Evolutionary conservation across 2,113 vertebrate genomes (phyloP).

Genomic region (Clarias macrocephalus): DNA sequence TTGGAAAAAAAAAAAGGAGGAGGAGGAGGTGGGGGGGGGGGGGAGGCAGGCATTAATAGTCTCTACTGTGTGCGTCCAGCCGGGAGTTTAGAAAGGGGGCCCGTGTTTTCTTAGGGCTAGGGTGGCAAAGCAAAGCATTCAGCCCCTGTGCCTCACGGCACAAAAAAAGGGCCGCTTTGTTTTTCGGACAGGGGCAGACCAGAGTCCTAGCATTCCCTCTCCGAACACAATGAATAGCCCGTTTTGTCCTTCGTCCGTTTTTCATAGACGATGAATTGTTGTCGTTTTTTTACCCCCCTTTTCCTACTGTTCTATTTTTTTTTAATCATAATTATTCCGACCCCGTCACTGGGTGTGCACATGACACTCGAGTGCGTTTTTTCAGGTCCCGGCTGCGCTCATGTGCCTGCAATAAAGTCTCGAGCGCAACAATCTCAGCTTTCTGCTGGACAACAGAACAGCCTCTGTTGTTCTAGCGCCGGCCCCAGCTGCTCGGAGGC

Average conservation of each 20-base stretch:
- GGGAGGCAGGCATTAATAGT: constrained; percentile 87
- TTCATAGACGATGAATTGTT: constrained; percentile 83
- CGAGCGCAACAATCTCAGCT: constrained; percentile 82
- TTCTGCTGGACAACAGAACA: constrained; percentile 90
- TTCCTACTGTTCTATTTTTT: constrained; percentile 51
- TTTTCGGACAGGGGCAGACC: constrained; percentile 77
- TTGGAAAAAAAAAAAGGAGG: constrained; percentile 33
- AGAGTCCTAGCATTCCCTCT: constrained; percentile 86
- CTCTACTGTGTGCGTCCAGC: constrained; percentile 88
- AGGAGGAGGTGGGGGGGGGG: constrained; percentile 79
- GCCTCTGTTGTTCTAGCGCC: constrained; percentile 85
- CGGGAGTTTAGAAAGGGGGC: constrained; percentile 85
- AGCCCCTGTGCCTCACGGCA: constrained; percentile 77
- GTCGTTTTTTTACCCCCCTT: constrained; percentile 34
- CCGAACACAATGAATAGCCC: constrained; percentile 93
- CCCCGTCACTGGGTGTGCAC: constrained; percentile 85
- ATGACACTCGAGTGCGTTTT: constrained; percentile 88
- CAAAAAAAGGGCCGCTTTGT: constrained; percentile 95
- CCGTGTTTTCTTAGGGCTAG: constrained; percentile 97
- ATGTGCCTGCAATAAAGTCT: constrained; percentile 90
- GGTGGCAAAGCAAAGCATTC: constrained; percentile 98
- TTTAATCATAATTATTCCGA: constrained; percentile 80
- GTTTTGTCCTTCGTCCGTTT: constrained; percentile 82
- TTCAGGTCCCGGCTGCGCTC: constrained; percentile 86
- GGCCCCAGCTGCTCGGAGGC: constrained; percentile 88